phyloP scores from a whole-genome alignment of 2,113 vertebrate genomes.

The Archocentrus centrarchus region DNA sequence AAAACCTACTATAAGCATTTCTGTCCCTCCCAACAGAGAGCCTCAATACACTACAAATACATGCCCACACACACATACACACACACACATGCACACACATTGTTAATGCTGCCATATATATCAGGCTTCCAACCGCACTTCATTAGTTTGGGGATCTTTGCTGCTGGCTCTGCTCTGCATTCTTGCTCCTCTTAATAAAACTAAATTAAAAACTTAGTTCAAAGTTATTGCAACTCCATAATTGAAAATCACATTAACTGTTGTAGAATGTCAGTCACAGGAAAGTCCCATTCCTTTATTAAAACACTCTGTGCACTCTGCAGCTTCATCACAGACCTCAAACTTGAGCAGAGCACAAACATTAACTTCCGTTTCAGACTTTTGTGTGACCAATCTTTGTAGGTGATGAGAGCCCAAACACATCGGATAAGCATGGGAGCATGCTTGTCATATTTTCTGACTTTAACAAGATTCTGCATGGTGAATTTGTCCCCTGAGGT shows the following conservation, averaged over 20 bases:
- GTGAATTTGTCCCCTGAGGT: neutral
- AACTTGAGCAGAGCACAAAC: neutral
- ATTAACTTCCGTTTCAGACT: neutral
- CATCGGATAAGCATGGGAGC: fast-evolving
- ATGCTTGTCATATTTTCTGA: neutral
- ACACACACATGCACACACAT: neutral
- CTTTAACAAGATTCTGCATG: neutral
- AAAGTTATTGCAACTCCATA: neutral
- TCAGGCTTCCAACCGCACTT: neutral
- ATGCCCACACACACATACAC: constrained; percentile 9
- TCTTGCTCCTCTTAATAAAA: constrained; percentile 1
- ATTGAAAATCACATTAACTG: neutral
- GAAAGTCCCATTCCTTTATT: neutral
- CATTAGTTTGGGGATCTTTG: neutral
- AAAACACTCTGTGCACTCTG: neutral
- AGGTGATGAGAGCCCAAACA: neutral
- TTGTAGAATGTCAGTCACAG: neutral
- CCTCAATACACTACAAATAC: neutral
- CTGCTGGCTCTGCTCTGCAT: neutral
- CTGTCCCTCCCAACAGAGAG: constrained; percentile 15
- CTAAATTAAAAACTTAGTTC: neutral
- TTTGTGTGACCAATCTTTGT: neutral
- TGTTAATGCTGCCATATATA: neutral
- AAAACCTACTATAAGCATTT: constrained; percentile 55
- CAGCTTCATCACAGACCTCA: neutral